phyloP scores from a whole-genome alignment of 2,888 invertebrate genomes.

The Tenthredo amoena region DNA sequence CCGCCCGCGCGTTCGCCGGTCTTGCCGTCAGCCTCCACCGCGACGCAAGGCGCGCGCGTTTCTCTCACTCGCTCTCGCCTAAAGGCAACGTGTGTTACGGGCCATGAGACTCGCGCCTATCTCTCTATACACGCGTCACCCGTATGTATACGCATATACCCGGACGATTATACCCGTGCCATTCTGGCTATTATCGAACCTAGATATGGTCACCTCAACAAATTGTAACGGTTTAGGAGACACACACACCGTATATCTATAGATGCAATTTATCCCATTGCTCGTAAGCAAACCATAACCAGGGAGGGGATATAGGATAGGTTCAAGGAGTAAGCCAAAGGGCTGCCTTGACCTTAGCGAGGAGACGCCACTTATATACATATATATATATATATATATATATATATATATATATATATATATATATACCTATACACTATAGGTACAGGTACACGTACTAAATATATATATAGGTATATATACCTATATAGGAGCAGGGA shows the following conservation, averaged over 20 bases:
- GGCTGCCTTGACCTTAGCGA: slow-evolving; percentile 46
- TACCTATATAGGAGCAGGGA: slow-evolving; percentile 11
- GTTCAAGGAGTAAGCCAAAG: slow-evolving; percentile 11
- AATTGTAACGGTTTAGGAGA: slow-evolving; percentile 36
- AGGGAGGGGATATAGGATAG: not conserved
- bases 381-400: not conserved
- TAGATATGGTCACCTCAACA: slow-evolving; percentile 38
- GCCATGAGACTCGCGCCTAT: slow-evolving; percentile 28
- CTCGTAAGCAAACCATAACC: not conserved
- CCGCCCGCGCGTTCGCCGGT: slow-evolving; percentile 52
- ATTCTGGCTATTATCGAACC: slow-evolving; percentile 45
- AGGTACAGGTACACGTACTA: not conserved
- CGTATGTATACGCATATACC: slow-evolving; percentile 31
- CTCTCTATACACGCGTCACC: slow-evolving; percentile 12
- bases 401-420: not conserved
- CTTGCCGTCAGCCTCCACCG: slow-evolving; percentile 47
- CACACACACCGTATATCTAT: not conserved
- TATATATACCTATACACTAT: not conserved
- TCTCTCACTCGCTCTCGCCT: slow-evolving; percentile 37
- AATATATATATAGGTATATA: not conserved
- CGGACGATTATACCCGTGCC: slow-evolving; percentile 30
- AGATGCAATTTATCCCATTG: not conserved
- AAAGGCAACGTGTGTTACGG: slow-evolving; percentile 48
- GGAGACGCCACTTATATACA: slow-evolving; percentile 4
- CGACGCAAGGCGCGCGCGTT: slow-evolving; percentile 26